Evolutionary conservation across 53 echinoderm and acorn worm species (phyloP).

Genomic region (Hippasteria phrygiana): DNA sequence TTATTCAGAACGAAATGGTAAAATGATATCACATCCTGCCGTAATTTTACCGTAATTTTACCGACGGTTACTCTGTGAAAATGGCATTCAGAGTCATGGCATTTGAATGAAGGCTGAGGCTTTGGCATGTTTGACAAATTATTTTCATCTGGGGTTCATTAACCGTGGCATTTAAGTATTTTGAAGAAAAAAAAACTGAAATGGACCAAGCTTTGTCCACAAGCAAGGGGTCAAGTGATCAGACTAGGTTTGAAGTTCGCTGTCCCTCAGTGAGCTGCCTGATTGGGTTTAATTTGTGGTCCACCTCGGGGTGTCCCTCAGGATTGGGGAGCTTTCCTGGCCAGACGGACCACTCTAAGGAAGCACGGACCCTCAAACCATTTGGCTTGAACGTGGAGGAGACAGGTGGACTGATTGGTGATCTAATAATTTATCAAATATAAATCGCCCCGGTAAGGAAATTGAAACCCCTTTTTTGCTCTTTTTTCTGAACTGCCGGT

Average conservation of each 20-base stretch:
- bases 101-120: too few relatives aligned
- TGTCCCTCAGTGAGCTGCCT: not conserved
- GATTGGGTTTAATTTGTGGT: conserved; percentile 14
- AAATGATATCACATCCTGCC: too few relatives aligned
- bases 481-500: not conserved
- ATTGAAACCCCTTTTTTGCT: conserved; percentile 43
- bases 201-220: not conserved
- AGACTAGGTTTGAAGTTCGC: not conserved
- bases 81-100: too few relatives aligned
- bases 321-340: conserved; percentile 37
- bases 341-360: conserved; percentile 56
- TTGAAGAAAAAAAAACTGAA: too few relatives aligned
- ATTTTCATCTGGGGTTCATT: too few relatives aligned
- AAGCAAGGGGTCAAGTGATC: not conserved
- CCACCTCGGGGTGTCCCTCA: conserved; percentile 21
- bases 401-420: conserved; percentile 41
- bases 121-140: too few relatives aligned
- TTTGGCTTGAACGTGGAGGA: conserved; percentile 11
- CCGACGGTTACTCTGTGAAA: too few relatives aligned
- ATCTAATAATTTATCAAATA: conserved; percentile 49
- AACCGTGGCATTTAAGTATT: too few relatives aligned
- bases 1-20: not conserved
- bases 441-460: conserved; percentile 36
- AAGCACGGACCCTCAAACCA: conserved; percentile 31
- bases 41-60: too few relatives aligned